These are phyloP conservation scores for Sebastolobus alascanus DNA, from an alignment of 2,797 vertebrate species.

Conservation along the genomic window DNA sequence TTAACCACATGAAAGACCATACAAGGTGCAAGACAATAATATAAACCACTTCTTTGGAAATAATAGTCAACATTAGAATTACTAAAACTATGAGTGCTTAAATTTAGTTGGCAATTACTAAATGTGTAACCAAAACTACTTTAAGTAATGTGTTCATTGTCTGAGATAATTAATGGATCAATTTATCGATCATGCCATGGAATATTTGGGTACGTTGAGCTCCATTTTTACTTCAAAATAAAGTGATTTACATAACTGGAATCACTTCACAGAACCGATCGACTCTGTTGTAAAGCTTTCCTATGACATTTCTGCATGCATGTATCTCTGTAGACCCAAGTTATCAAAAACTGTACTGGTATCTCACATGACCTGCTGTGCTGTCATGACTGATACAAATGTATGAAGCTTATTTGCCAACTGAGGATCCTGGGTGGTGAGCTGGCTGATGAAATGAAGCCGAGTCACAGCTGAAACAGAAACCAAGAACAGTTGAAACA, in stretches of 20 bases:
- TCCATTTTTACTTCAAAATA: not conserved
- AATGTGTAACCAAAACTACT: not conserved
- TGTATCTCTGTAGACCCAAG: not conserved
- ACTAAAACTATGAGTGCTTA: not conserved
- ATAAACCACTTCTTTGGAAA: not conserved
- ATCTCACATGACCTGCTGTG: not conserved
- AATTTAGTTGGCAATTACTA: not conserved
- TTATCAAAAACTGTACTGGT: not conserved
- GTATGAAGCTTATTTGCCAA: not conserved
- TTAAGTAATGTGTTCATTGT: too few species aligned
- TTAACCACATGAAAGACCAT: not conserved
- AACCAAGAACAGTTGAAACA: conserved; percentile 12
- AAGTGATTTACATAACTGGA: not conserved
- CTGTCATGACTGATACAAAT: conserved; percentile 7
- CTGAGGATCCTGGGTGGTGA: not conserved
- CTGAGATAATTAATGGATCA: not conserved
- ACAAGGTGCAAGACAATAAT: not conserved
- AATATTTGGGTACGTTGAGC: not conserved
- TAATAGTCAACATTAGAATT: not conserved
- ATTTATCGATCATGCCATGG: fast-evolving
- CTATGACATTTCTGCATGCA: not conserved
- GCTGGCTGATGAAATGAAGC: conserved; percentile 6
- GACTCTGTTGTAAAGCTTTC: not conserved
- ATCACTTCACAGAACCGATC: not conserved
- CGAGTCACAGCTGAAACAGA: conserved; percentile 23